phyloP scores from a whole-genome alignment of 2,888 invertebrate genomes.

The Dicycla oo region DNA sequence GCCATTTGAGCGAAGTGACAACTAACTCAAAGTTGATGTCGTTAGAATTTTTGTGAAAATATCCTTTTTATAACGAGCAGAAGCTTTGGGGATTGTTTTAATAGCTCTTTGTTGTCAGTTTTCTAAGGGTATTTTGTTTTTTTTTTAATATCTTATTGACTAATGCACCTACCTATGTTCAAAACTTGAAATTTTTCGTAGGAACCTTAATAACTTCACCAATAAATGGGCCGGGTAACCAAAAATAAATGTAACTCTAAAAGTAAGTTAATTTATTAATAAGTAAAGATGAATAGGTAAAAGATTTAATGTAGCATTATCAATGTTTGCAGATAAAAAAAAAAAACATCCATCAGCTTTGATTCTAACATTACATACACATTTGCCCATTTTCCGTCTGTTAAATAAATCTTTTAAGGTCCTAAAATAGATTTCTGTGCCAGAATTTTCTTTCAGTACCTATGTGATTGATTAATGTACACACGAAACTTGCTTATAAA shows the following conservation, averaged over 20 bases:
- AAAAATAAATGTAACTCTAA: neutral
- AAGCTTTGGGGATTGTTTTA: slow-evolving; percentile 68
- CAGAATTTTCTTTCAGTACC: slow-evolving; percentile 62
- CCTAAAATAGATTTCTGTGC: slow-evolving; percentile 42
- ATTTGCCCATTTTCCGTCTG: slow-evolving; percentile 19
- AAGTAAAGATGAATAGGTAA: neutral
- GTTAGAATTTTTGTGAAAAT: slow-evolving; percentile 77
- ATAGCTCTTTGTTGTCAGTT: slow-evolving; percentile 69
- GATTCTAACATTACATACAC: slow-evolving; percentile 19
- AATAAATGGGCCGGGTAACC: neutral
- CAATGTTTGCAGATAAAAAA: neutral
- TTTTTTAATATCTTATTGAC: slow-evolving; percentile 65
- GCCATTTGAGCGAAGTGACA: slow-evolving; percentile 81
- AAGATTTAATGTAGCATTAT: slow-evolving; percentile 2
- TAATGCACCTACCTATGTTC: slow-evolving; percentile 10
- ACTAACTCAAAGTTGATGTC: slow-evolving; percentile 77
- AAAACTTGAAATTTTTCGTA: slow-evolving; percentile 33
- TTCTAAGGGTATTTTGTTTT: slow-evolving; percentile 59
- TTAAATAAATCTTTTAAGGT: slow-evolving; percentile 27
- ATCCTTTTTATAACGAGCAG: slow-evolving; percentile 65
- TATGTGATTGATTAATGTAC: slow-evolving; percentile 67
- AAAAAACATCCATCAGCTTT: slow-evolving; percentile 27
- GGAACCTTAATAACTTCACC: neutral
- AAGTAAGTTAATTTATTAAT: neutral
- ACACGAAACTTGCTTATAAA: slow-evolving; percentile 58